phyloP scores from a whole-genome alignment of 2,113 vertebrate species.

The Amazona guildingii region DNA sequence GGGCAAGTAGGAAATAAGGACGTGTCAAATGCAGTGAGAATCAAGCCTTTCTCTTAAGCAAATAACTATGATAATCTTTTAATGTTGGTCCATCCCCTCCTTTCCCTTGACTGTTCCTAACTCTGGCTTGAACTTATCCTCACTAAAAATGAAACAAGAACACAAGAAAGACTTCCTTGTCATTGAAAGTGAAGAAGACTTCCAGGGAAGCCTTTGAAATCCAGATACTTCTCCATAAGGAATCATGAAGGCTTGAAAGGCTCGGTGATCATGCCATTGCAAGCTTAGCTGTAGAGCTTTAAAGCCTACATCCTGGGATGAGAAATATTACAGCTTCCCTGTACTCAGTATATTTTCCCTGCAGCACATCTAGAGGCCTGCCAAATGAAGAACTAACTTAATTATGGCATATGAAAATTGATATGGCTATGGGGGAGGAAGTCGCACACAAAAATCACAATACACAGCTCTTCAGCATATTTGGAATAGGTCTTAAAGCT shows the following conservation, averaged over 20 bases:
- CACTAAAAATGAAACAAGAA: neutral
- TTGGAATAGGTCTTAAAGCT: neutral
- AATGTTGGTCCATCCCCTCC: neutral
- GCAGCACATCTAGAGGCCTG: neutral
- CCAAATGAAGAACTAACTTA: slow-evolving; percentile 1
- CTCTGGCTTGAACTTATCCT: neutral
- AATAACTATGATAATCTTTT: neutral
- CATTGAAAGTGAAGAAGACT: neutral
- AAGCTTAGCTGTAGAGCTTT: neutral
- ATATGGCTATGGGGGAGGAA: neutral
- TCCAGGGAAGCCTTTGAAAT: neutral
- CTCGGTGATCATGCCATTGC: neutral
- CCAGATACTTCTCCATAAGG: neutral
- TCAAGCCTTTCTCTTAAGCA: neutral
- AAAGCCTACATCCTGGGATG: neutral
- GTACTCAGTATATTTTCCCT: neutral
- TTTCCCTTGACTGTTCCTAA: neutral
- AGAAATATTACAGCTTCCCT: neutral
- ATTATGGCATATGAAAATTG: neutral
- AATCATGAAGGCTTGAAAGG: neutral
- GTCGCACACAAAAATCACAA: neutral
- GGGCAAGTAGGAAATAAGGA: neutral
- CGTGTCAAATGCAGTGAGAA: neutral
- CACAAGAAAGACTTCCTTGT: neutral
- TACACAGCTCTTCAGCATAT: neutral